phyloP scores from a whole-genome alignment of 2,113 vertebrate genomes.

The Boulengerochromis microlepis region DNA sequence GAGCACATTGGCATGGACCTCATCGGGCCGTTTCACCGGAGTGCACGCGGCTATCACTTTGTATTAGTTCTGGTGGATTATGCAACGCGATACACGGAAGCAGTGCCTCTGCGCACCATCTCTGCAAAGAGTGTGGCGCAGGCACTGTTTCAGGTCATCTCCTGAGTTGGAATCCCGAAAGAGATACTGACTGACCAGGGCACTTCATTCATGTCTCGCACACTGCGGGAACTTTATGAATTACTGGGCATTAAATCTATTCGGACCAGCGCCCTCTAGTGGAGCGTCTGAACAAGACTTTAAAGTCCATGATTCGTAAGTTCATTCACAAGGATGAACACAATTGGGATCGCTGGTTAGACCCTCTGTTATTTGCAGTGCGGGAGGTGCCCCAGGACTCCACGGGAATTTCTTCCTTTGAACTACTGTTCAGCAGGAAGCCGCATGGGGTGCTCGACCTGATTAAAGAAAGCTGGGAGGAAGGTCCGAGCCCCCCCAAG shows the following conservation, averaged over 20 bases:
- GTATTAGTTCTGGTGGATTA: too few relatives aligned
- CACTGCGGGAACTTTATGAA: not conserved
- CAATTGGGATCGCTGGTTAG: not conserved
- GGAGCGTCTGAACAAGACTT: not conserved
- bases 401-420: not conserved
- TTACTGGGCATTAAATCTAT: not conserved
- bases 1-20: too few relatives aligned
- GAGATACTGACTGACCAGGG: not conserved
- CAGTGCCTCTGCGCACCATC: not conserved
- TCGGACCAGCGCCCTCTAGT: not conserved
- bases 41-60: too few relatives aligned
- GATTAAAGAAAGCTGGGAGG: not conserved
- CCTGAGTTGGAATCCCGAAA: not conserved
- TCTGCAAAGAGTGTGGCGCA: not conserved
- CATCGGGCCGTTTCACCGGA: too few relatives aligned
- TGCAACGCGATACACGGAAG: rapidly evolving
- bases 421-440: not conserved
- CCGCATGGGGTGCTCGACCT: not conserved
- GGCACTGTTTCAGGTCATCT: not conserved
- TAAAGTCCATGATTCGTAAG: not conserved
- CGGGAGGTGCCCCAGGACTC: not conserved
- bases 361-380: not conserved
- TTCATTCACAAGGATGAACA: not conserved
- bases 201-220: not conserved
- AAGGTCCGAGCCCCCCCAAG: not conserved